These are phyloP conservation scores for Sinhomidia bicolor DNA, from an alignment of 2,888 invertebrate species.

Conservation along the genomic window DNA sequence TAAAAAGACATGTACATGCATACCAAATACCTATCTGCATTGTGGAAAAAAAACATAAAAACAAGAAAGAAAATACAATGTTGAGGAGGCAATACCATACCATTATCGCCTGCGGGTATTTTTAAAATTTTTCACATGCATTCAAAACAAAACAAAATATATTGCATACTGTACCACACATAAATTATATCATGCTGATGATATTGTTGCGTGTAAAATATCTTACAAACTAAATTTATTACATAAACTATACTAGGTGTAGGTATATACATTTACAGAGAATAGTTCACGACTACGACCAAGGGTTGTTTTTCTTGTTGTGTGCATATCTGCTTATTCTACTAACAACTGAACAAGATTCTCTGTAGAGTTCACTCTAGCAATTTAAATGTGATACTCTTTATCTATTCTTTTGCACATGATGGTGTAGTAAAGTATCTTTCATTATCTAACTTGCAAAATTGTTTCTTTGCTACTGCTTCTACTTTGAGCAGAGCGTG, in stretches of 20 bases:
- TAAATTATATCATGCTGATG: neutral
- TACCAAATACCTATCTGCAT: too few relatives aligned
- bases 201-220: neutral
- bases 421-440: neutral
- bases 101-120: conserved; percentile 20
- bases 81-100: neutral
- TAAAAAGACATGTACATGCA: too few relatives aligned
- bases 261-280: too few relatives aligned
- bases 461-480: conserved; percentile 27
- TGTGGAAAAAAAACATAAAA: neutral
- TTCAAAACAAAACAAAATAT: conserved; percentile 11
- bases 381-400: neutral
- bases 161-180: neutral
- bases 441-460: conserved; percentile 24
- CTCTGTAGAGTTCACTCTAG: neutral
- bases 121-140: conserved; percentile 16
- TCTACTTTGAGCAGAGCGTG: neutral
- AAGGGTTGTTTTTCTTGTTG: too few relatives aligned
- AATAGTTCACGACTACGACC: too few relatives aligned
- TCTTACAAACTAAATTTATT: too few relatives aligned
- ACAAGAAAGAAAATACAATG: neutral
- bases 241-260: too few relatives aligned
- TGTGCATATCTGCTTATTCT: too few relatives aligned
- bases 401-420: conserved; percentile 24
- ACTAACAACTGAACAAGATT: too few relatives aligned